phyloP scores from a whole-genome alignment of 2,888 invertebrate species.

The Yponomeuta sedellus region DNA sequence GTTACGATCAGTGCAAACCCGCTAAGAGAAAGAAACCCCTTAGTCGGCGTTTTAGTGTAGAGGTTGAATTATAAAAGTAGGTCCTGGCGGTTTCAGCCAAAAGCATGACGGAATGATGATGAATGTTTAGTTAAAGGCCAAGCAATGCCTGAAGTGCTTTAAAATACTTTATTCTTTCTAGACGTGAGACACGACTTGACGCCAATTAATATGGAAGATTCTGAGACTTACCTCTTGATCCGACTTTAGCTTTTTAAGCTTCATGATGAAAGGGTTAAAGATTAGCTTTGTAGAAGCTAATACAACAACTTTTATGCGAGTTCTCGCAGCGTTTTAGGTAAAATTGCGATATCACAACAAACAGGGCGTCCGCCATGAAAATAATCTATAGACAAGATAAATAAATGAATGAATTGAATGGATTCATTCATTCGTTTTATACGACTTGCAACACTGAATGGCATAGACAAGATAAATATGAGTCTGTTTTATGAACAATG shows the following conservation, averaged over 20 bases:
- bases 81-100: background rate
- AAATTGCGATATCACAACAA: background rate
- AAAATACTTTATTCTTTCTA: background rate
- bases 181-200: background rate
- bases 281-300: constrained; percentile 1
- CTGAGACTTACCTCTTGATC: constrained; percentile 43
- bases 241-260: constrained; percentile 53
- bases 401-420: background rate
- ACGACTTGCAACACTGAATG: background rate
- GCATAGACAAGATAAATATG: background rate
- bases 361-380: constrained; percentile 10
- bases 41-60: too few species aligned
- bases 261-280: constrained; percentile 35
- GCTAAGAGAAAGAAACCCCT: too few species aligned
- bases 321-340: background rate
- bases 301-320: background rate
- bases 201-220: background rate
- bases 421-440: background rate
- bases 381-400: background rate
- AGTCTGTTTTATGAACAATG: background rate
- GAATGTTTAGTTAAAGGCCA: background rate
- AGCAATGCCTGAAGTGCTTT: background rate
- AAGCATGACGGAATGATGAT: background rate
- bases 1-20: background rate
- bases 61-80: background rate